Conservation (phyloP, 2,797 vertebrate genomes). For the Ctenopoma multispine region DNA sequence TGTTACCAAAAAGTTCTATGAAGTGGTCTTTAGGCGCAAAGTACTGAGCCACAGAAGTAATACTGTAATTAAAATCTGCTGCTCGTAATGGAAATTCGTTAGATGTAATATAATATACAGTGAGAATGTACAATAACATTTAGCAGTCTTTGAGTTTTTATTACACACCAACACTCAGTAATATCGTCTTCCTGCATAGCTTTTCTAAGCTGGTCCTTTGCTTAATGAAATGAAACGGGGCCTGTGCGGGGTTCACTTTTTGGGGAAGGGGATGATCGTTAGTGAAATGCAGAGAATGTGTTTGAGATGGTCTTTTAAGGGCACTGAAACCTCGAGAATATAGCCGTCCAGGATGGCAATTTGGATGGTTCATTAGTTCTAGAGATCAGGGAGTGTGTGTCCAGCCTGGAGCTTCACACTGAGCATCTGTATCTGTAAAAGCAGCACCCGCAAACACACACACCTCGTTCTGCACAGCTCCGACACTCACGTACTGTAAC, state of each 20-base stretch:
- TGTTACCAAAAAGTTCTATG: no score
- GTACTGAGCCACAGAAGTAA: not conserved
- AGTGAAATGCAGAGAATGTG: slow-evolving; percentile 14
- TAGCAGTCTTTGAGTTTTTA: slow-evolving; percentile 2
- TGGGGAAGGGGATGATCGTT: not conserved
- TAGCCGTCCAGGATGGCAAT: slow-evolving; percentile 21
- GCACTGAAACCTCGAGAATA: slow-evolving; percentile 1
- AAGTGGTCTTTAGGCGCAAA: no score
- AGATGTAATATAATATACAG: not conserved
- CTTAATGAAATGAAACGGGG: not conserved
- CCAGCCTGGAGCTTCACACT: slow-evolving; percentile 40
- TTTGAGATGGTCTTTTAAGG: slow-evolving; percentile 27
- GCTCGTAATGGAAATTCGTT: not conserved
- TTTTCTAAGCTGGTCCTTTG: not conserved
- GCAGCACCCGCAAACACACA: slow-evolving; percentile 9
- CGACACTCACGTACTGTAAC: not conserved
- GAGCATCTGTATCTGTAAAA: not conserved
- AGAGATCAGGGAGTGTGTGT: slow-evolving; percentile 49
- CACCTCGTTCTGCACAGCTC: not conserved
- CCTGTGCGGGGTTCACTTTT: not conserved
- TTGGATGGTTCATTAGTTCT: slow-evolving; percentile 45
- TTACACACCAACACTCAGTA: not conserved
- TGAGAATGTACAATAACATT: not conserved
- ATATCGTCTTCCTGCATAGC: slow-evolving; percentile 2
- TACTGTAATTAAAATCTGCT: not conserved